phyloP scores from a whole-genome alignment of 2,888 invertebrate species.

The Cheilosia soror region DNA sequence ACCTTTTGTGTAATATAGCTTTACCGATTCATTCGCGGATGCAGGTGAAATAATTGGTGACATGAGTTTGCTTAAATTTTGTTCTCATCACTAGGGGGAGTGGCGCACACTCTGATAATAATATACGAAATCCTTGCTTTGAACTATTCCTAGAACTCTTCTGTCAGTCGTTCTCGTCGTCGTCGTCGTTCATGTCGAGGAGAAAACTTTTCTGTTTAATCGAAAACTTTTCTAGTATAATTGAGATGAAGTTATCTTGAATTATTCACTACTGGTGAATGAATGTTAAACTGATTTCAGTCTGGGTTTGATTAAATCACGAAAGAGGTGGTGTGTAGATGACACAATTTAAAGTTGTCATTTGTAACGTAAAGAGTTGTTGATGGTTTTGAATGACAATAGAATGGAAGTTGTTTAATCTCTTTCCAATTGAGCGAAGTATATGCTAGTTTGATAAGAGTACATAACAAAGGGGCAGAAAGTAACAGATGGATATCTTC shows the following conservation, averaged over 20 bases:
- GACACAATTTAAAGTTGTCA: conserved; percentile 33
- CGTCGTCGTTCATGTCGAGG: neutral
- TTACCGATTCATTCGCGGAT: conserved; percentile 1
- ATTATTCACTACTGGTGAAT: conserved; percentile 64
- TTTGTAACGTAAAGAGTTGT: neutral
- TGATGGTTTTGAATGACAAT: neutral
- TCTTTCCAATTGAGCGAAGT: neutral
- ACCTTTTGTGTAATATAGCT: conserved; percentile 21
- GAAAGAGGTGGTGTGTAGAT: conserved; percentile 32
- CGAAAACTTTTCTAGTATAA: conserved; percentile 65
- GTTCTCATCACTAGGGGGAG: neutral
- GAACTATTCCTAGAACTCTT: neutral
- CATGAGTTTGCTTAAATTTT: conserved; percentile 57
- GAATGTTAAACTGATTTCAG: conserved; percentile 57
- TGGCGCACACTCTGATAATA: conserved; percentile 16
- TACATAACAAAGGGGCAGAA: no score
- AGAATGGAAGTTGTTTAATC: neutral
- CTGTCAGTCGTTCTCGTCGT: conserved; percentile 5
- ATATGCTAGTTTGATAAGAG: neutral
- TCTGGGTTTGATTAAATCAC: conserved; percentile 60
- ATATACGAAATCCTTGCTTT: conserved; percentile 1
- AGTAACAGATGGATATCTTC: no score
- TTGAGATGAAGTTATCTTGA: conserved; percentile 64
- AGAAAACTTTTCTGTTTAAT: conserved; percentile 46
- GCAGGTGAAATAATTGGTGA: conserved; percentile 59